A percentile compares a stretch with the other conserved stretches of the same genome.
These are phyloP conservation scores for Carassius carassius DNA, from an alignment of 2,113 vertebrate species.

Conservation along the genomic window DNA sequence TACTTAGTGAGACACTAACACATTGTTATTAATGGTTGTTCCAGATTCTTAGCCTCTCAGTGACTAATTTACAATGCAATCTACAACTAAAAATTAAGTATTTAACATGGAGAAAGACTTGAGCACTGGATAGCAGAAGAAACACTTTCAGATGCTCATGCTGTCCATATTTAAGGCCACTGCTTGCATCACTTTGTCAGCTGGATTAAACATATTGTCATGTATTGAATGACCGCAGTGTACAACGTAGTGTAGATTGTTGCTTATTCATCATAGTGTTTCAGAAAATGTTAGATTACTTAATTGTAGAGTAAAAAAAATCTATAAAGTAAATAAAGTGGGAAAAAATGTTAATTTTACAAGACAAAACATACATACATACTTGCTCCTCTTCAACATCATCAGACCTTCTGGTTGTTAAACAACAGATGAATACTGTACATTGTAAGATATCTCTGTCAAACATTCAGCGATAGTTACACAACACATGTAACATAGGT, in stretches of 20 bases:
- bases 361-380: neutral
- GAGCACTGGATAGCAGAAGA: neutral
- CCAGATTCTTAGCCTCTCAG: neutral
- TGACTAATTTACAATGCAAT: neutral
- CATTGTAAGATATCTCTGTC: neutral
- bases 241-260: neutral
- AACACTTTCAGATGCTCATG: neutral
- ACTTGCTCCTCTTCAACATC: slow-evolving; percentile 6
- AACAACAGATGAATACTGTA: slow-evolving; percentile 22
- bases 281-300: neutral
- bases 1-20: neutral
- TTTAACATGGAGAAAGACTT: neutral
- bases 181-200: neutral
- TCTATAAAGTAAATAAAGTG: neutral
- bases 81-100: neutral
- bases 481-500: neutral
- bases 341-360: neutral
- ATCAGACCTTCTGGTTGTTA: slow-evolving; percentile 8
- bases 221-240: neutral
- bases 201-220: neutral
- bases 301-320: neutral
- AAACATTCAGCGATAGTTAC: neutral
- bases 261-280: neutral
- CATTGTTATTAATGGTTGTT: neutral
- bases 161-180: neutral